A percentile compares a stretch with the other conserved stretches of the same genome.
Evolutionary conservation across 2,113 vertebrate genomes (phyloP).

Genomic region (Thamnophis sirtalis): DNA sequence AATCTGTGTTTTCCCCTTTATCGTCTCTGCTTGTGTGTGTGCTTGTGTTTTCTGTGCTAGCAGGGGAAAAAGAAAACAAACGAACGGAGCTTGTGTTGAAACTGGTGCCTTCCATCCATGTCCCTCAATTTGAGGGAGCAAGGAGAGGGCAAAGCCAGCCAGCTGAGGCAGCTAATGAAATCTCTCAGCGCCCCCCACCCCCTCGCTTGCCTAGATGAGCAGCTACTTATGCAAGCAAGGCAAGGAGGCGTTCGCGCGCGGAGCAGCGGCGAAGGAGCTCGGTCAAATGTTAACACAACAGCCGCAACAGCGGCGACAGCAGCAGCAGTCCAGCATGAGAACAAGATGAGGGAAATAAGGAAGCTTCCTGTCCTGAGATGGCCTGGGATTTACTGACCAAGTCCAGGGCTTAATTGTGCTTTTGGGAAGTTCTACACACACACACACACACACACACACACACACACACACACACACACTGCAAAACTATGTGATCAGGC

Average conservation of each 20-base stretch:
- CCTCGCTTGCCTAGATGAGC: background rate
- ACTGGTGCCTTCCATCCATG: background rate
- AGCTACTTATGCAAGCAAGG: conserved; percentile 7
- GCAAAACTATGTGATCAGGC: too few relatives aligned
- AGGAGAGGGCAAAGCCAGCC: background rate
- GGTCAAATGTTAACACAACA: background rate
- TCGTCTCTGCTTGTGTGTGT: background rate
- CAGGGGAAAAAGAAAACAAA: background rate
- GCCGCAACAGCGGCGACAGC: background rate
- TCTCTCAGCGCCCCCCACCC: background rate
- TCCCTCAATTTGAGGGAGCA: background rate
- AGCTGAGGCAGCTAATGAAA: background rate
- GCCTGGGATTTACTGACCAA: background rate
- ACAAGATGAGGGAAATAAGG: background rate
- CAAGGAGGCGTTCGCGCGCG: background rate
- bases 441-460: too few relatives aligned
- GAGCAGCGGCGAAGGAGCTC: background rate
- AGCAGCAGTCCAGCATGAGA: background rate
- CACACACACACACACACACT: too few relatives aligned
- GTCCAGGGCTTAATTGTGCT: background rate
- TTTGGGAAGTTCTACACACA: background rate
- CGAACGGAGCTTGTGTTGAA: background rate
- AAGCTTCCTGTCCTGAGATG: background rate
- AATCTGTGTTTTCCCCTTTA: background rate
- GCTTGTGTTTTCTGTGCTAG: background rate